Evolutionary conservation across 2,888 invertebrate species (phyloP), one percentile per base, ranked within the genome.

Genomic region (Synergus laeviventris): DNA sequence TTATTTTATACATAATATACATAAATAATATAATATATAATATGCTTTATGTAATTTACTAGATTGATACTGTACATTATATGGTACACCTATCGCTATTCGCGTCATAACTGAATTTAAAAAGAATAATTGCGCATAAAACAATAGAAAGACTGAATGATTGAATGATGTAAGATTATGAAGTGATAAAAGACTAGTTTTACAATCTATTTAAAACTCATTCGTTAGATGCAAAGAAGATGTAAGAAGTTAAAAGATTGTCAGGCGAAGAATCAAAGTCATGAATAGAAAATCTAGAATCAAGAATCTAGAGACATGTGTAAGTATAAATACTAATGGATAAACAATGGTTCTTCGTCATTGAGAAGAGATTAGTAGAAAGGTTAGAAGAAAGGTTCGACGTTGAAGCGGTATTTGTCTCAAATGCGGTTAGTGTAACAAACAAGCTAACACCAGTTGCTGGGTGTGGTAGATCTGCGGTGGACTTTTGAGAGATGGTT

Each of bases 361-460:
- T 45, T 66, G 59, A 73, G 18, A 56, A 59, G 66, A 79, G 56
- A 75, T 16, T 74, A 59, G 62, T 64, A 70, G 49, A 70, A 31
- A 31, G 31, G 5, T 31, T 31, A 31, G 36, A 54, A 70, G 70
- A 49, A 70, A 70, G 70, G 70, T 70, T 70, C 70, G 49, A 78
- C 78, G 76, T 64, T 78, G 84, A 86, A 89, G 88, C 87, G 85
- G 88, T 89, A 90, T 90, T 90, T 89, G 83, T 87, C 85, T 85
- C 89, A 86, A 86, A 87, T 87, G 88, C 87, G 85, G 86, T 87
- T 84, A 87, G 86, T 88, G 82, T 84, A 88, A 89, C 87, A 88
- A 89, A 90, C 89, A 90, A 90, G 90, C 90, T 87, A 88, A 90
- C 89, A 90, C 86, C 89, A 89, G 89, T 90, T 90, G 89, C 89